Percentiles rank a stretch among this genome's conserved stretches.
These are phyloP conservation scores for Eustalomyia histrio DNA, from an alignment of 2,888 invertebrate genomes.

Conservation along the genomic window DNA sequence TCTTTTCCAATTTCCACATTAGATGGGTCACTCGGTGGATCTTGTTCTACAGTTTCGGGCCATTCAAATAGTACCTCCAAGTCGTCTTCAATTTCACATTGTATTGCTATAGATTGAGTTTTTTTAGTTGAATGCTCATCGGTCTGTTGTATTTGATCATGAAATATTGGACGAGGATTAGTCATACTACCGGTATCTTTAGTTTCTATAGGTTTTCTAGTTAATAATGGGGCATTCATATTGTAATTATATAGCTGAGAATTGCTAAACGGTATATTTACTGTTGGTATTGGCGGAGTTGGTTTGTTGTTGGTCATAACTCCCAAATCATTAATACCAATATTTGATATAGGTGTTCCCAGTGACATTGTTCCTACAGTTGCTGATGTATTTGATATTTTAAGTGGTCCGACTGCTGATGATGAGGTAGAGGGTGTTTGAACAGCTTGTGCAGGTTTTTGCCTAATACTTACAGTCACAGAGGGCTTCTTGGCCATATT, in stretches of 20 bases:
- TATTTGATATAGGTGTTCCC: not conserved
- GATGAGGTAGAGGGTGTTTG: not conserved
- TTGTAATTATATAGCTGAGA: not conserved
- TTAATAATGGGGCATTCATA: not conserved
- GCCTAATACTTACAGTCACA: constrained; percentile 9
- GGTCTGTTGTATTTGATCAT: constrained; percentile 59
- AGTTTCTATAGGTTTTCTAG: not conserved
- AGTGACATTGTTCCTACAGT: not conserved
- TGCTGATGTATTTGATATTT: not conserved
- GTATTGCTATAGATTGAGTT: constrained; percentile 63
- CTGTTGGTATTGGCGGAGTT: not conserved
- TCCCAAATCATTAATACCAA: not conserved
- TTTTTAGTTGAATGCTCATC: not conserved
- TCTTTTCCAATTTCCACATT: constrained; percentile 35
- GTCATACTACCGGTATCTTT: constrained; percentile 14
- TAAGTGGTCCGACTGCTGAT: not conserved
- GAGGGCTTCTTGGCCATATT: not conserved
- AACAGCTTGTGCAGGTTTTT: not conserved
- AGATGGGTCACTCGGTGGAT: not conserved
- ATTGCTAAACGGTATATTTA: not conserved
- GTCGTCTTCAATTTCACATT: constrained; percentile 66
- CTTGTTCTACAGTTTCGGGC: not conserved
- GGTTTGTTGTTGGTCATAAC: not conserved
- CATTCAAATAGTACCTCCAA: constrained; percentile 13
- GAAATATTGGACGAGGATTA: constrained; percentile 28